Evolutionary conservation across 2,113 vertebrate genomes (phyloP).

Genomic region (Isichthys henryi): DNA sequence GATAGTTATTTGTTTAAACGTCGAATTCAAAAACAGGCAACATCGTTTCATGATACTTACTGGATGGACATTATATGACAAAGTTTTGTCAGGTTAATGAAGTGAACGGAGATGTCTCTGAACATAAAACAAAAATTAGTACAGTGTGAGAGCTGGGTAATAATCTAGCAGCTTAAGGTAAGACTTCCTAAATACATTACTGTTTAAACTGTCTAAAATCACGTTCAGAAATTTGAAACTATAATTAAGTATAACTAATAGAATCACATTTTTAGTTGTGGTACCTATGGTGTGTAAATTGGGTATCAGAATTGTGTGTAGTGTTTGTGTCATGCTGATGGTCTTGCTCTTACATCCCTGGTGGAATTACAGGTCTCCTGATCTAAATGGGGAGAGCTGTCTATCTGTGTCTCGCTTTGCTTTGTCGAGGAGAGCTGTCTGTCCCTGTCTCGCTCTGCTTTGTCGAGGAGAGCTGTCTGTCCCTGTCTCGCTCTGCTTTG

Average conservation of each 20-base stretch:
- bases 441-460: not conserved
- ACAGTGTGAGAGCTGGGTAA: not conserved
- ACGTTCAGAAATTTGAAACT: not conserved
- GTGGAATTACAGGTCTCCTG: not conserved
- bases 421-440: too few species aligned
- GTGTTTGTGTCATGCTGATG: not conserved
- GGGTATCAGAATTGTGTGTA: not conserved
- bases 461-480: not conserved
- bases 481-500: not conserved
- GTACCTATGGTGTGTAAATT: not conserved
- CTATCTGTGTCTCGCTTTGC: not conserved
- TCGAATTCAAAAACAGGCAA: not conserved
- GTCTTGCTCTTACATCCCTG: not conserved
- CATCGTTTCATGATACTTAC: not conserved
- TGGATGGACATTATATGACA: not conserved
- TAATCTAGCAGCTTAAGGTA: not conserved
- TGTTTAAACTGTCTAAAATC: not conserved
- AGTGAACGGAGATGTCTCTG: not conserved
- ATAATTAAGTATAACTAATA: not conserved
- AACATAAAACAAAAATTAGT: not conserved
- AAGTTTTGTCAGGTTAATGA: not conserved
- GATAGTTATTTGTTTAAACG: not conserved
- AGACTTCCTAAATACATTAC: not conserved
- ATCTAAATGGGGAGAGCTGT: not conserved
- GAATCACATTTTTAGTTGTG: not conserved